Evolutionary conservation across 2,797 vertebrate species (phyloP), one percentile per base, ranked within the genome.

Genomic region (Pangasius krempfi): DNA sequence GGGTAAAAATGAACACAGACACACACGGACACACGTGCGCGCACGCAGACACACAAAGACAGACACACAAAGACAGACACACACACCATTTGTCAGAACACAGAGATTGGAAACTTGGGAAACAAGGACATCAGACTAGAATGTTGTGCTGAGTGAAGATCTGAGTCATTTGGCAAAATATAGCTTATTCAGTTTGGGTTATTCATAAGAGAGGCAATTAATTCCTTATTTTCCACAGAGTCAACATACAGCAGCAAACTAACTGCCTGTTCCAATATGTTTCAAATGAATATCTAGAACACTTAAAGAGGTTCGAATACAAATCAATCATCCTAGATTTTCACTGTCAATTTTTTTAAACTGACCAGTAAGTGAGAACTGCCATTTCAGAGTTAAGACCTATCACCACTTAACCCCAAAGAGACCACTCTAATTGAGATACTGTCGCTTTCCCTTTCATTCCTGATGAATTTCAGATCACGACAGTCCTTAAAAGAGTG

Each of bases 121-220:
- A 80, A 66, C 22, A 62, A 60, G 44, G 44, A 62, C 70, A 40
- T 52, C 22, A 56, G 66, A 30, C 85, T 56, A 54, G 37, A 33
- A 58, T 66, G 44, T 58, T 76, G 58, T 44, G n/a, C 30, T 56
- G 84, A 86, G 60, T 78, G 25, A 89, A 68, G 70, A 58, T 68
- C 27, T 60, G 47, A 50, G 25, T 27, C 40, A 82, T n/a, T 33
- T n/a, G 5, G 85, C 76, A 86, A 84, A 87, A 70, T 44, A 8
- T 6, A 5, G 40, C 60, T 4, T 58, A 33, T 68, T 84, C 16
- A 76, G 60, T 82, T 80, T 58, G 85, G 87, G 66, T 88, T 92
- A 91, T 93, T 93, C 93, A 92, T 92, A 92, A 93, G 90, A 93
- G 91, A 87, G 84, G 58, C 52, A 87, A 75, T 40, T 68, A 84